Evolutionary conservation across 2,113 vertebrate genomes (phyloP), one percentile per base, ranked within the genome.

Genomic region (Sinocyclocheilus anophthalmus): DNA sequence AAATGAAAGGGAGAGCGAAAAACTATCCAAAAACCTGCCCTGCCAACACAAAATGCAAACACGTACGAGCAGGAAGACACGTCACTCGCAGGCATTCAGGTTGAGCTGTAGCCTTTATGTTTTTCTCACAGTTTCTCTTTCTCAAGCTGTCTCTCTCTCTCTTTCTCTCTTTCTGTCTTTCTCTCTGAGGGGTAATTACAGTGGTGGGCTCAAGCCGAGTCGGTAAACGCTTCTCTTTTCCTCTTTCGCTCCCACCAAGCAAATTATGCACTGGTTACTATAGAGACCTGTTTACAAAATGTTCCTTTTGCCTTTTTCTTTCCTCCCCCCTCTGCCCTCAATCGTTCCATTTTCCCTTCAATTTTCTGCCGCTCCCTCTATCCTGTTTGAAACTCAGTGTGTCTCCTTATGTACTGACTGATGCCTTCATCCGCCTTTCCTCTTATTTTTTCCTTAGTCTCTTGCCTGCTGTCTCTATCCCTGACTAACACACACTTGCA

Each of bases 191-290:
- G 87, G 81, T 95, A 95, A 95, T 95, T 95, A 95, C 93, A 94
- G 93, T 92, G 90, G 93, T 93, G 93, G 93, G 94, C 92, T 95
- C 95, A 95, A 94, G 92, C 95, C 90, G 94, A 89, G 94, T 92
- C 90, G 91, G 94, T 94, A 95, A 95, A 95, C 94, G 93, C 92
- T 93, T 95, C 91, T 59, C 90, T 92, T 87, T 87, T 87, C 79
- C 90, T 89, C 70, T 84, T 86, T 84, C 48, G 90, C 92, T 92
- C 92, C 91, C 91, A 92, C 93, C 90, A 93, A 91, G 93, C 92
- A 94, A 95, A 95, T 95, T 93, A 94, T 92, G 92, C 91, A 90
- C 91, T 86, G 88, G 94, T 95, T 94, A 93, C 94, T 93, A 94
- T 95, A 94, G 94, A 92, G 93, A 95, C 90, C 65, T 94, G 92